Base-by-base conservation (phyloP, 92 coral and sea anemone genomes). In the Metridium senile region DNA sequence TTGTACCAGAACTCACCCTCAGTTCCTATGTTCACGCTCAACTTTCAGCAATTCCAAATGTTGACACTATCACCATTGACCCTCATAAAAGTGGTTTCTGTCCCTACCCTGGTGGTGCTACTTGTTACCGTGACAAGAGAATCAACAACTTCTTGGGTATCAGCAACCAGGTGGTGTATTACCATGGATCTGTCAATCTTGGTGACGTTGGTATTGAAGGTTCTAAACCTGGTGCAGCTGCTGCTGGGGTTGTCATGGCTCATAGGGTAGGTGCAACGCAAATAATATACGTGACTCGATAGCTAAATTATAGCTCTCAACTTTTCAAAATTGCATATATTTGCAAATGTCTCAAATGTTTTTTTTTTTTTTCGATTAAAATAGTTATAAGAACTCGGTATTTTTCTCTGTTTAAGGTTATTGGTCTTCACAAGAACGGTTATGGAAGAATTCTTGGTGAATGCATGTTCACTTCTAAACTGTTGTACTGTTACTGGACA, bases 211-310 rank as follows among this genome's bases (percentile, higher is more conserved):
- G 91, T 28, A 62, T 91, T 66, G 97, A 91, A 79, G 97, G 97
- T 23, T 91, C 98, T 28, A 93, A 93, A 84, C 98, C 96, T 31
- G 98, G 96, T n/a, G 98, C 98, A 11, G 93, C 98, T 11, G 98
- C 96, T 19, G 91, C 94, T 17, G 95, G 95, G 0, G 93, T 93
- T 0, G 78, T 85, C 80, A 65, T 93, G 74, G 94, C 98, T 32
- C 90, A 93, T 79, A 85, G 96, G 88, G 98, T 93, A 70, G 74
- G n/a, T n/a, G n/a, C n/a, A n/a, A n/a, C n/a, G n/a, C n/a, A n/a
- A n/a, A n/a, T n/a, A n/a, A n/a, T n/a, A n/a, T n/a, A n/a, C n/a
- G n/a, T n/a, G n/a, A n/a, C n/a, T n/a, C n/a, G 1, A n/a, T n/a
- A n/a, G n/a, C n/a, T n/a, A n/a, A n/a, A n/a, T n/a, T n/a, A n/a